Evolutionary conservation across 2,113 vertebrate genomes (phyloP), one percentile per base, ranked within the genome.

Genomic region (Eubucco bourcierii): DNA sequence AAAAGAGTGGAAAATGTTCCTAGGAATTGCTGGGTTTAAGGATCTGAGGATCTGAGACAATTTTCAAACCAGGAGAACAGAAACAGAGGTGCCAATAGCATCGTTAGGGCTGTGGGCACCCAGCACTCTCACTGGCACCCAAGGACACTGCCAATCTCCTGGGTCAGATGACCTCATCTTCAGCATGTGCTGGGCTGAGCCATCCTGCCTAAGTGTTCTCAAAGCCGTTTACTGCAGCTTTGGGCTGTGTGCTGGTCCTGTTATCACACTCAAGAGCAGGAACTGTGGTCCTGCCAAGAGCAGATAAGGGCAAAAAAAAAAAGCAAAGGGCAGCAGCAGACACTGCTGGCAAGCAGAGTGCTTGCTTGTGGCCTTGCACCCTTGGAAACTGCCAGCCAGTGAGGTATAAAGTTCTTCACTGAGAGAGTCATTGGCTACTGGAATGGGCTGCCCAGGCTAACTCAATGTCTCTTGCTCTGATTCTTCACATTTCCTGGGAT

Each of bases 271-370:
- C 87, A 93, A 93, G 84, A 95, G 87, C 94, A 95, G 96, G 85
- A 96, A 87, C 81, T 78, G 58, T 39, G n/a, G 78, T 80, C 84
- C 91, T 93, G 91, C 92, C 93, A 95, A 95, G 94, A 94, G 71
- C 76, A 88, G 90, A 88, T 90, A 93, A 88, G 67, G n/a, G 39
- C 60, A 85, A 37, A 41, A 90, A 80, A 93, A 15, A 60, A 63
- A 17, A 52, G 37, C 64, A 78, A 85, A 73, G 64, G 83, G 67
- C 68, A 94, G 64, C 75, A 89, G 65, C 84, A 94, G 93, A 74
- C 56, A 15, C 66, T 90, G 80, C 53, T 94, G 63, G 88, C 76
- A 85, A 74, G 64, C 75, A 66, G 55, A 90, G 73, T 41, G 44
- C 80, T 94, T 87, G 89, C 88, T 84, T 95, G 86, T 80, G 84